A percentile compares a stretch with the other conserved stretches of the same genome.
Evolutionary conservation across 2,888 invertebrate species (phyloP).

Genomic region (Byasa hedistus): DNA sequence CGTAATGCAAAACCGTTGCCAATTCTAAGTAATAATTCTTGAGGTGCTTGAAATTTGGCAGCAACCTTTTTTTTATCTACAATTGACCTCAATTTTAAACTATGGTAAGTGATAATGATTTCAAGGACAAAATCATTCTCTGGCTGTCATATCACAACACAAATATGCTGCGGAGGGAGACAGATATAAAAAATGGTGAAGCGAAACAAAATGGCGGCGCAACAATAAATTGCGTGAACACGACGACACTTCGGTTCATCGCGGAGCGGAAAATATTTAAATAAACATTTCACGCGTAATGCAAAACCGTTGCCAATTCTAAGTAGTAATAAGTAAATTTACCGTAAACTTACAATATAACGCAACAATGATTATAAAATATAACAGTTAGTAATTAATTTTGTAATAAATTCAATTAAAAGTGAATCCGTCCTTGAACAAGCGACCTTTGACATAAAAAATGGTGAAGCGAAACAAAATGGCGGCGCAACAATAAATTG

Average conservation of each 20-base stretch:
- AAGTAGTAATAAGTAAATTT: too few species aligned
- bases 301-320: background rate
- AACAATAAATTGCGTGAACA: slow-evolving; percentile 5
- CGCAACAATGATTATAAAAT: too few species aligned
- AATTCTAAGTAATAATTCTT: background rate
- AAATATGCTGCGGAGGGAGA: too few species aligned
- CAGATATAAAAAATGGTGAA: background rate
- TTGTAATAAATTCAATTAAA: background rate
- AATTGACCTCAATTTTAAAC: too few species aligned
- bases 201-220: slow-evolving; percentile 7
- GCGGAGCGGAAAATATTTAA: background rate
- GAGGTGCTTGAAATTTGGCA: background rate
- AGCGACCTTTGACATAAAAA: slow-evolving; percentile 24
- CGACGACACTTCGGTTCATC: slow-evolving; percentile 9
- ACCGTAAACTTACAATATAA: too few species aligned
- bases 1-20: background rate
- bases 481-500: slow-evolving; percentile 2
- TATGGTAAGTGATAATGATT: too few species aligned
- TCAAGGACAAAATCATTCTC: too few species aligned
- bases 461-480: slow-evolving; percentile 10
- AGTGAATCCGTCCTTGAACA: slow-evolving; percentile 4
- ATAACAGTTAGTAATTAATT: background rate
- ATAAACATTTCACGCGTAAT: slow-evolving; percentile 1
- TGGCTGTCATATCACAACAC: too few species aligned
- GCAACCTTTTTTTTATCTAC: too few species aligned